Evolutionary conservation across 2,888 invertebrate genomes (phyloP).

Genomic region (Amiota mariae): DNA sequence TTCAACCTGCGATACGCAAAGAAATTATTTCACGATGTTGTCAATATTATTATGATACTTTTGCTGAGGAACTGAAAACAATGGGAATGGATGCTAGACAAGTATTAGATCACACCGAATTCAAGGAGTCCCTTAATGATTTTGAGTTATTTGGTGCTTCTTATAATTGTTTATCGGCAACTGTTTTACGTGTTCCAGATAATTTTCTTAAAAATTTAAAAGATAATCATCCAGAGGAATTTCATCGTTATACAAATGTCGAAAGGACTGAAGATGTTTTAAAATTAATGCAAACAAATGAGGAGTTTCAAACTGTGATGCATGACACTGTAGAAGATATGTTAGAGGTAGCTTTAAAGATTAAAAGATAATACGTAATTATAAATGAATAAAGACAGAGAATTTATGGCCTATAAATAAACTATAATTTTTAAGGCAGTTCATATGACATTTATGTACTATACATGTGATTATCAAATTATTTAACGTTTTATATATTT

Average conservation of each 20-base stretch:
- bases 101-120: conserved; percentile 64
- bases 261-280: conserved; percentile 58
- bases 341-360: conserved; percentile 53
- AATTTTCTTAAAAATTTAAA: conserved; percentile 69
- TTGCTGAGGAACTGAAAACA: conserved; percentile 59
- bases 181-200: conserved; percentile 65
- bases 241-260: conserved; percentile 70
- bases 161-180: conserved; percentile 69
- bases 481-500: too few species aligned
- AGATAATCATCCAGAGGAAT: conserved; percentile 63
- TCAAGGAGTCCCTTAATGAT: conserved; percentile 66
- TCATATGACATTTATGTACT: too few species aligned
- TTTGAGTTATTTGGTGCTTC: conserved; percentile 70
- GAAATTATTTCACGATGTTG: conserved; percentile 46
- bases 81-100: conserved; percentile 60
- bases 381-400: not conserved
- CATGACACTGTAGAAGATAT: conserved; percentile 63
- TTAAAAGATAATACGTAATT: not conserved
- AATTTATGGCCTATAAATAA: too few species aligned
- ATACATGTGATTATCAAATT: too few species aligned
- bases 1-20: conserved; percentile 51
- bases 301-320: conserved; percentile 53
- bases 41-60: conserved; percentile 54
- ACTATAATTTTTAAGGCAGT: too few species aligned
- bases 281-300: conserved; percentile 50